Evolutionary conservation across 2,113 vertebrate species (phyloP).

Genomic region (Albula glossodonta): DNA sequence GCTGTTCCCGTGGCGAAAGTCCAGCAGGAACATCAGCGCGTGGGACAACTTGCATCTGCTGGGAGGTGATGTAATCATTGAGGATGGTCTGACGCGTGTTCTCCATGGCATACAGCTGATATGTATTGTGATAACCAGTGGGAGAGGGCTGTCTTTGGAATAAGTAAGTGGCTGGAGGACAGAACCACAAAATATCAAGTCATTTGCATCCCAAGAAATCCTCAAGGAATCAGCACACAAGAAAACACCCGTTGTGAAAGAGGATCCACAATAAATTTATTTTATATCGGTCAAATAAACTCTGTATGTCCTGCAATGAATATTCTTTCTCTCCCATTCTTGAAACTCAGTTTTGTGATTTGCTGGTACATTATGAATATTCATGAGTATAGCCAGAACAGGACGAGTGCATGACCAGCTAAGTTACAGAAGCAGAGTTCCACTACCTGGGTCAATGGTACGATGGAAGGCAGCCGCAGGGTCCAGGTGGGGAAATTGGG

Average conservation of each 20-base stretch:
- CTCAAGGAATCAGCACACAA: conserved; percentile 40
- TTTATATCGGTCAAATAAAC: background rate
- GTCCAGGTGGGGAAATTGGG: conserved; percentile 88
- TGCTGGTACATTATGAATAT: too few species aligned
- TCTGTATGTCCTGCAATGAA: background rate
- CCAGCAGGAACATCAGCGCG: conserved; percentile 85
- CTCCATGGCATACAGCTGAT: conserved; percentile 98
- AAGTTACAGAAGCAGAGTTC: too few species aligned
- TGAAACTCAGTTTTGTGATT: background rate
- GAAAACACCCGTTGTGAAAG: conserved; percentile 22
- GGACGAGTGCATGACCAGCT: too few species aligned
- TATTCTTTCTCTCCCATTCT: background rate
- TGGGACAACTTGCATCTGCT: conserved; percentile 97
- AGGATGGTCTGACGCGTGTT: conserved; percentile 97
- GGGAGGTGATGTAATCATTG: conserved; percentile 98
- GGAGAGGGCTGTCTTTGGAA: conserved; percentile 93
- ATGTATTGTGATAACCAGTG: conserved; percentile 91
- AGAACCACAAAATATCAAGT: conserved; percentile 9
- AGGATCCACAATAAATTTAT: background rate
- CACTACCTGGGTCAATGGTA: conserved; percentile 86
- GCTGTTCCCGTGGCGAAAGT: conserved; percentile 85
- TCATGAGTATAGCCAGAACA: too few species aligned
- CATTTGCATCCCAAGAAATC: conserved; percentile 39
- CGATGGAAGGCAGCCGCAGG: conserved; percentile 86
- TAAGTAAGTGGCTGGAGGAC: conserved; percentile 82